phyloP scores from a whole-genome alignment of 2,888 invertebrate genomes.

The Pseudococcus viburni region DNA sequence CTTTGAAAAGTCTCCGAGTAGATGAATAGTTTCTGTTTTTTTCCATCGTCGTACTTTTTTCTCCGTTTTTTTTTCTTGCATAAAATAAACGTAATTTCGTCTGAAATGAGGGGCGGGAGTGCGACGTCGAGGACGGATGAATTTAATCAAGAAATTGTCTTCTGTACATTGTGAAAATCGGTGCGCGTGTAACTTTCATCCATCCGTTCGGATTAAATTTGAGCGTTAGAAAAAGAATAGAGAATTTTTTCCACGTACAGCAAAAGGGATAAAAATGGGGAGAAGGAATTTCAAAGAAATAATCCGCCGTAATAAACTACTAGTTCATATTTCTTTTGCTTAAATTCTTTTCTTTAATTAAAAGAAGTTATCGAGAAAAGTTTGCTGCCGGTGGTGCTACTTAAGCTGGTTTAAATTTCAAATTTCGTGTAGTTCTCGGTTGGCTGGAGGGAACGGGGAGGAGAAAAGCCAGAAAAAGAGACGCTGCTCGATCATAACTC shows the following conservation, averaged over 20 bases:
- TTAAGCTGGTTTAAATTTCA: constrained; percentile 14
- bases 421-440: background rate
- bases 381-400: background rate
- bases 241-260: constrained; percentile 2
- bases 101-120: background rate
- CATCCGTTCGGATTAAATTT: constrained; percentile 4
- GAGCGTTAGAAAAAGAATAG: background rate
- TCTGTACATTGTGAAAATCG: background rate
- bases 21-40: background rate
- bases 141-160: constrained; percentile 31
- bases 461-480: background rate
- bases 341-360: constrained; percentile 42
- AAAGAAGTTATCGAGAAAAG: constrained; percentile 33
- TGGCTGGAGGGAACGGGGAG: no score
- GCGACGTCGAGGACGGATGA: background rate
- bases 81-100: background rate
- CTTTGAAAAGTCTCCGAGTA: background rate
- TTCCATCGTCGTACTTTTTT: background rate
- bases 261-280: background rate
- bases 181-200: background rate
- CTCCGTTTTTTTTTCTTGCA: background rate
- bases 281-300: constrained; percentile 27
- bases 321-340: constrained; percentile 24
- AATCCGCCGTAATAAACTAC: constrained; percentile 13
- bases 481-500: background rate